Evolutionary conservation across 2,888 invertebrate species (phyloP).

Genomic region (Torymus aiolomorphi): DNA sequence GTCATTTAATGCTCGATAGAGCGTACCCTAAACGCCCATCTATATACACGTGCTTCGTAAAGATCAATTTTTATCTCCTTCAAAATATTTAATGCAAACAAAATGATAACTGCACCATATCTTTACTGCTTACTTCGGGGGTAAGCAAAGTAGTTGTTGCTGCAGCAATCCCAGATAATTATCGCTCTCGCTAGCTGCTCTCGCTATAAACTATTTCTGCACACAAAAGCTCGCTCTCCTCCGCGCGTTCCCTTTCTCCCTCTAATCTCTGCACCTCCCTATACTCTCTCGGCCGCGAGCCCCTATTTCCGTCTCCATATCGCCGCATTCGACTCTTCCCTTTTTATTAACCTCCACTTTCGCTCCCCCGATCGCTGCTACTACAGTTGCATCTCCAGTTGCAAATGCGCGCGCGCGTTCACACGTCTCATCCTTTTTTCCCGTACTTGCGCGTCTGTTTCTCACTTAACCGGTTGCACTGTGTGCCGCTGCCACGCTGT

Average conservation of each 20-base stretch:
- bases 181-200: too few relatives aligned
- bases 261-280: background rate
- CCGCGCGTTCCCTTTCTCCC: background rate
- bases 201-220: too few relatives aligned
- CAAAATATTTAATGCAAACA: too few relatives aligned
- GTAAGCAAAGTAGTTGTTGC: too few relatives aligned
- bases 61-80: too few relatives aligned
- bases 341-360: conserved; percentile 19
- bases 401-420: background rate
- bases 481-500: too few relatives aligned
- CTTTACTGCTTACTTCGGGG: too few relatives aligned
- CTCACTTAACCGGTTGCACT: conserved; percentile 46
- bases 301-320: conserved; percentile 10
- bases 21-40: too few relatives aligned
- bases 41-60: too few relatives aligned
- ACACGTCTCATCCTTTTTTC: background rate
- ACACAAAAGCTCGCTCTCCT: background rate
- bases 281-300: background rate
- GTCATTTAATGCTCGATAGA: too few relatives aligned
- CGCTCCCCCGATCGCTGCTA: background rate
- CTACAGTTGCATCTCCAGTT: conserved; percentile 1
- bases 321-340: background rate
- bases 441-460: conserved; percentile 14
- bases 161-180: too few relatives aligned
- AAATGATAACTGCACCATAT: too few relatives aligned